phyloP scores from a whole-genome alignment of 2,797 vertebrate species.

The Lindbergichthys nudifrons region DNA sequence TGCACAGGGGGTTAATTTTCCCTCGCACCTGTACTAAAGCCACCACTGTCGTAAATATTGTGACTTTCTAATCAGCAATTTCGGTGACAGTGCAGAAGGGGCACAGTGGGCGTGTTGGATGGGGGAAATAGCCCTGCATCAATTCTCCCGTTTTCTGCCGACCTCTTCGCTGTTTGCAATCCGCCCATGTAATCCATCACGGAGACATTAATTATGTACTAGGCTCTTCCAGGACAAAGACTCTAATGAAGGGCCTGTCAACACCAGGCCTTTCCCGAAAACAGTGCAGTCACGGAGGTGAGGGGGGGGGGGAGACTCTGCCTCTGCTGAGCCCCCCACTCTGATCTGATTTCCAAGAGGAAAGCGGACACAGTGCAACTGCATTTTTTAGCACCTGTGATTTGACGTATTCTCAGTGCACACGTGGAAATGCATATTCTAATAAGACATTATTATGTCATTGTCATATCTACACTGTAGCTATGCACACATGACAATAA shows the following conservation, averaged over 20 bases:
- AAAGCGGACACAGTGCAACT: conserved; percentile 34
- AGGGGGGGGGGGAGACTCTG: conserved; percentile 19
- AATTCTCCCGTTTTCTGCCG: conserved; percentile 69
- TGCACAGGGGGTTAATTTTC: conserved; percentile 62
- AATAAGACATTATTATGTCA: neutral
- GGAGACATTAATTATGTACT: conserved; percentile 85
- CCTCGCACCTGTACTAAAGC: conserved; percentile 53
- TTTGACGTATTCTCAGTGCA: conserved; percentile 31
- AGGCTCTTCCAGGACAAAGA: conserved; percentile 82
- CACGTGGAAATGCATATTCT: conserved; percentile 43
- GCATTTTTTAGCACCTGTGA: conserved; percentile 47
- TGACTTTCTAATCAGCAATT: conserved; percentile 78
- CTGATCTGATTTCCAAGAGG: conserved; percentile 45
- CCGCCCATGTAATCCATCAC: conserved; percentile 83
- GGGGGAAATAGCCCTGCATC: conserved; percentile 63
- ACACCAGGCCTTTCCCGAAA: conserved; percentile 65
- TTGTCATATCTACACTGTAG: too few relatives aligned
- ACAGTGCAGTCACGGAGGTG: conserved; percentile 57
- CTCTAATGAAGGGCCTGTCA: conserved; percentile 84
- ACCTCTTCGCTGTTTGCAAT: conserved; percentile 77
- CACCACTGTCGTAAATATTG: conserved; percentile 75
- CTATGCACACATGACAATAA: neutral
- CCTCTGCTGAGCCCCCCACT: conserved; percentile 46
- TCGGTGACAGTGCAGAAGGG: conserved; percentile 47
- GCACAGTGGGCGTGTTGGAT: conserved; percentile 54